Evolutionary conservation across 2,888 invertebrate genomes (phyloP).

Genomic region (Cephalotes varians): DNA sequence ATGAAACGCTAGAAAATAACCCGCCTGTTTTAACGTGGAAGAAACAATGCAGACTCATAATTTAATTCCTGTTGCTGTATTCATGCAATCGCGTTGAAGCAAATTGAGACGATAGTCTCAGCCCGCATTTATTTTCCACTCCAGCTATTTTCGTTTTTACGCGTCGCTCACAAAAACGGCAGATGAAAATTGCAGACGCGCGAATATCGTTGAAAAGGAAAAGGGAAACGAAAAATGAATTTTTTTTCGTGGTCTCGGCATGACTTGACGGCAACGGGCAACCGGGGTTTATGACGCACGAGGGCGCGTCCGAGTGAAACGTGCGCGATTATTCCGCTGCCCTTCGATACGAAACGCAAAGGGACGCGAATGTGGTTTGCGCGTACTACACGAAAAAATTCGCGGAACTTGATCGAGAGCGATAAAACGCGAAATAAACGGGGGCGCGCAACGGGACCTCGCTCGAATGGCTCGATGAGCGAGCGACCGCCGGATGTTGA

Average conservation of each 20-base stretch:
- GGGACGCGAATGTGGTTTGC: background rate
- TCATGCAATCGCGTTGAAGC: background rate
- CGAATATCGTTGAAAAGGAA: background rate
- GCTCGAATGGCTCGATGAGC: slow-evolving; percentile 32
- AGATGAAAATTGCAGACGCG: background rate
- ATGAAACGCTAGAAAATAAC: slow-evolving; percentile 4
- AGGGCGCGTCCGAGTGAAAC: slow-evolving; percentile 8
- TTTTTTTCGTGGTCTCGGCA: slow-evolving; percentile 4
- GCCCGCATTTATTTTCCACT: slow-evolving; percentile 9
- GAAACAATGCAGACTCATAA: slow-evolving; percentile 25
- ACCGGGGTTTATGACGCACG: background rate
- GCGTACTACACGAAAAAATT: slow-evolving; percentile 2
- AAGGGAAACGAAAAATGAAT: slow-evolving; percentile 11
- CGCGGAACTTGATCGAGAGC: slow-evolving; percentile 16
- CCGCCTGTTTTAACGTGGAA: slow-evolving; percentile 13
- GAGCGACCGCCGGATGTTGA: slow-evolving; percentile 16
- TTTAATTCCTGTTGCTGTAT: slow-evolving; percentile 19
- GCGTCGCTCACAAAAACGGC: background rate
- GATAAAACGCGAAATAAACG: slow-evolving; percentile 31
- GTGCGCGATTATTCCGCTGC: background rate
- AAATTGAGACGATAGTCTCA: slow-evolving; percentile 18
- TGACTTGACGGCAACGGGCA: slow-evolving; percentile 31
- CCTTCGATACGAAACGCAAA: background rate
- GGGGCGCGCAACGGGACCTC: background rate
- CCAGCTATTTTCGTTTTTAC: slow-evolving; percentile 19